phyloP scores from a whole-genome alignment of 2,113 vertebrate genomes.

The Eclectus roratus region DNA sequence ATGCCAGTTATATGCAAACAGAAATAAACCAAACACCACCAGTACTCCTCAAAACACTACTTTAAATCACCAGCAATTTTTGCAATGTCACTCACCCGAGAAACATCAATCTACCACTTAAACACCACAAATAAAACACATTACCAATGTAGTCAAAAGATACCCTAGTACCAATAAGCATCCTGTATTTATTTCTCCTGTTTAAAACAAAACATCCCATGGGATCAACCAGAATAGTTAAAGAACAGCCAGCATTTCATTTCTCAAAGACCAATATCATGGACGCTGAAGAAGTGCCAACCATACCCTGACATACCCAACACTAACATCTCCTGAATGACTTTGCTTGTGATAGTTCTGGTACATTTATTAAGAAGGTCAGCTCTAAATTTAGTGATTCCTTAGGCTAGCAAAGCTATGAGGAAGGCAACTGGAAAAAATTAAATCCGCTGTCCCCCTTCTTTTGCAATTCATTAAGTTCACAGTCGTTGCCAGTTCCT shows the following conservation, averaged over 20 bases:
- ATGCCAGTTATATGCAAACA: background rate
- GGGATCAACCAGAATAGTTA: background rate
- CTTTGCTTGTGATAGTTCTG: conserved; percentile 37
- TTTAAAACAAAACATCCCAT: background rate
- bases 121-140: background rate
- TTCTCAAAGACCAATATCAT: background rate
- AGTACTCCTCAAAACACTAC: background rate
- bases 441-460: conserved; percentile 22
- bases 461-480: conserved; percentile 39
- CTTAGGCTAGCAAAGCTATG: conserved; percentile 60
- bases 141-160: background rate
- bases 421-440: conserved; percentile 65
- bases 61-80: background rate
- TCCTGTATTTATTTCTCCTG: background rate
- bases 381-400: conserved; percentile 62
- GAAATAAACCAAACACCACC: background rate
- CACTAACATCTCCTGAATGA: background rate
- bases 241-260: background rate
- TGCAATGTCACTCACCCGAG: background rate
- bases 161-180: background rate
- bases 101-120: background rate
- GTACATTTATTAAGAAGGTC: conserved; percentile 64
- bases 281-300: background rate
- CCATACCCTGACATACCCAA: background rate
- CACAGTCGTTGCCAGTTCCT: background rate